Conservation (phyloP, 2,797 vertebrate species). For the Melanotaenia maccullochi region DNA sequence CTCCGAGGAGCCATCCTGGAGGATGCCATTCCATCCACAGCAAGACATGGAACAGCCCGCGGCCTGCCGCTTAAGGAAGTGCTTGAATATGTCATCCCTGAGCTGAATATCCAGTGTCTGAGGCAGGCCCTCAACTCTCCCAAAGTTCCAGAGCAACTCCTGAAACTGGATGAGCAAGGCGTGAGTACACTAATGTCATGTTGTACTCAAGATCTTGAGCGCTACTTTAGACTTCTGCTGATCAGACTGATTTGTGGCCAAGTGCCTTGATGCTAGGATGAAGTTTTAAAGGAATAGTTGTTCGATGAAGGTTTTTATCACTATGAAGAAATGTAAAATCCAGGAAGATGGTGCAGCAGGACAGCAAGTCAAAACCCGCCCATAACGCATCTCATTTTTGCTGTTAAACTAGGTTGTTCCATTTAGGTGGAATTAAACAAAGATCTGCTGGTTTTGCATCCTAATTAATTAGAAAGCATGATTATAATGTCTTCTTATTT, state of each 20-base stretch:
- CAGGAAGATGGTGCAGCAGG: constrained; percentile 6
- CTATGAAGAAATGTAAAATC: not conserved
- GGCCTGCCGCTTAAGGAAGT: constrained; percentile 97
- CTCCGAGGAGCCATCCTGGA: constrained; percentile 95
- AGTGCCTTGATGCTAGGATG: not conserved
- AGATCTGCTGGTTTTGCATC: too few relatives aligned
- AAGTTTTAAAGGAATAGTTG: not conserved
- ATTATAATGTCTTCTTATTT: not conserved
- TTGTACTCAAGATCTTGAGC: not conserved
- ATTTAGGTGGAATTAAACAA: too few relatives aligned
- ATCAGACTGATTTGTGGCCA: not conserved
- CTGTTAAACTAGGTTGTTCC: not conserved
- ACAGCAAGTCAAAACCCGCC: too few relatives aligned
- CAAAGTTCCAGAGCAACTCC: constrained; percentile 93
- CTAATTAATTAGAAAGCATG: too few relatives aligned
- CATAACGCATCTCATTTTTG: not conserved
- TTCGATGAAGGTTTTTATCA: not conserved
- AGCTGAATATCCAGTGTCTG: constrained; percentile 92
- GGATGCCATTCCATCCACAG: constrained; percentile 95
- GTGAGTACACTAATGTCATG: constrained; percentile 77
- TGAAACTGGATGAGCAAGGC: constrained; percentile 97
- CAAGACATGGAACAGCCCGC: constrained; percentile 92
- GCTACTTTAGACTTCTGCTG: constrained; percentile 1
- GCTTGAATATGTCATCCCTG: constrained; percentile 94
- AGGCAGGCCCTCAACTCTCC: constrained; percentile 91